Evolutionary conservation across 2,888 invertebrate species (phyloP).

Genomic region (Caenorhabditis sp.): DNA sequence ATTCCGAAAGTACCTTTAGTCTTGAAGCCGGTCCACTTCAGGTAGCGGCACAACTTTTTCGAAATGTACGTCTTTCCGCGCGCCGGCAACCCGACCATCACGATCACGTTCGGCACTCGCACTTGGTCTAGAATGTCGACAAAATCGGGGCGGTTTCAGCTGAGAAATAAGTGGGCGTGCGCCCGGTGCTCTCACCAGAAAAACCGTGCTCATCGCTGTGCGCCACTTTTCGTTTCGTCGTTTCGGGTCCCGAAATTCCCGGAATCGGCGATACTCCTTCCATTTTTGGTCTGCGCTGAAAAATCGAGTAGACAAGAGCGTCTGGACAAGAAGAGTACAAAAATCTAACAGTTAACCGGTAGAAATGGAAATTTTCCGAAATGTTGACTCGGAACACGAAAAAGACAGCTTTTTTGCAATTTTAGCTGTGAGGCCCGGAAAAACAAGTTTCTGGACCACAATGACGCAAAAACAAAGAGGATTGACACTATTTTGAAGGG

Average conservation of each 20-base stretch:
- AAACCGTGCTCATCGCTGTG: slow-evolving; percentile 65
- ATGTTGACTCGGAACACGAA: no score
- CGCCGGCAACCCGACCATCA: slow-evolving; percentile 98
- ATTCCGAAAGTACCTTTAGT: slow-evolving; percentile 82
- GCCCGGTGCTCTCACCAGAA: no score
- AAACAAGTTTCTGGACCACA: no score
- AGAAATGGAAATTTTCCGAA: no score
- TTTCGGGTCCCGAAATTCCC: slow-evolving; percentile 34
- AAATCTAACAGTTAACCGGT: no score
- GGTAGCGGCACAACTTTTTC: slow-evolving; percentile 95
- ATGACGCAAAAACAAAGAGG: no score
- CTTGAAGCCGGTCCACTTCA: slow-evolving; percentile 99
- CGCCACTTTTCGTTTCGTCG: slow-evolving; percentile 63
- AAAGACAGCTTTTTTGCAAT: no score
- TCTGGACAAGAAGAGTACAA: no score
- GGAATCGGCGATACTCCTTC: slow-evolving; percentile 18
- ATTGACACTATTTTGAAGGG: no score
- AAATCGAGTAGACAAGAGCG: background rate
- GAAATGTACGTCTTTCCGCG: slow-evolving; percentile 99
- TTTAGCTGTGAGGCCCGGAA: no score
- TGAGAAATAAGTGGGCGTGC: no score
- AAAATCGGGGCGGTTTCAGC: no score
- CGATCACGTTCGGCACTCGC: slow-evolving; percentile 91
- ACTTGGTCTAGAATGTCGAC: slow-evolving; percentile 76
- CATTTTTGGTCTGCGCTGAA: slow-evolving; percentile 27